phyloP scores from a whole-genome alignment of 2,888 invertebrate species.

The Philereme transversata region DNA sequence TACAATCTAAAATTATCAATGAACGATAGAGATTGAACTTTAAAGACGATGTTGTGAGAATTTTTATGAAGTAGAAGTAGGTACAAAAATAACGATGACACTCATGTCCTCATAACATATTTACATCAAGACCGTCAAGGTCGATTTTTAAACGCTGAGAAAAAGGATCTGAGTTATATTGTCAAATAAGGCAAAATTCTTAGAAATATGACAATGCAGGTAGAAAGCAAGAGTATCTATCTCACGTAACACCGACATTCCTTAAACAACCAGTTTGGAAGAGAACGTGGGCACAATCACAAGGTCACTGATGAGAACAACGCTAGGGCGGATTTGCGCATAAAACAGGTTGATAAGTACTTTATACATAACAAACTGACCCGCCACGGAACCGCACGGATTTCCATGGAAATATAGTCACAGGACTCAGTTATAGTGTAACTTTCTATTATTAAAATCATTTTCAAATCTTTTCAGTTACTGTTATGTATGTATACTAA shows the following conservation, averaged over 20 bases:
- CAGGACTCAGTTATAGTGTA: too few species aligned
- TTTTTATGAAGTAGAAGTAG: conserved; percentile 14
- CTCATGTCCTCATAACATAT: conserved; percentile 5
- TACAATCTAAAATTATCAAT: conserved; percentile 15
- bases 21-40: conserved; percentile 2
- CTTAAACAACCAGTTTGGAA: conserved; percentile 64
- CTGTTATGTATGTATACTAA: too few species aligned
- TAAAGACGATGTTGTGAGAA: conserved; percentile 7
- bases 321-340: conserved; percentile 20
- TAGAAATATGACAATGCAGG: conserved; percentile 32
- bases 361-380: too few species aligned
- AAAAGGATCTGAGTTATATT: conserved; percentile 3
- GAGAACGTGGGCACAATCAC: conserved; percentile 56
- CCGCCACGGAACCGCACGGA: too few species aligned
- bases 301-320: conserved; percentile 70
- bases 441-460: too few species aligned
- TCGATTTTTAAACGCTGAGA: conserved; percentile 11
- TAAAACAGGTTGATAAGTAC: background rate
- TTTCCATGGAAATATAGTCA: too few species aligned
- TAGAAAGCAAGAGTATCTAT: conserved; percentile 58
- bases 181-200: conserved; percentile 12
- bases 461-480: too few species aligned
- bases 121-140: conserved; percentile 18
- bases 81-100: conserved; percentile 29
- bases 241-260: conserved; percentile 53